These are phyloP conservation scores for Probosciger aterrimus DNA, from an alignment of 2,113 vertebrate genomes.

Conservation along the genomic window DNA sequence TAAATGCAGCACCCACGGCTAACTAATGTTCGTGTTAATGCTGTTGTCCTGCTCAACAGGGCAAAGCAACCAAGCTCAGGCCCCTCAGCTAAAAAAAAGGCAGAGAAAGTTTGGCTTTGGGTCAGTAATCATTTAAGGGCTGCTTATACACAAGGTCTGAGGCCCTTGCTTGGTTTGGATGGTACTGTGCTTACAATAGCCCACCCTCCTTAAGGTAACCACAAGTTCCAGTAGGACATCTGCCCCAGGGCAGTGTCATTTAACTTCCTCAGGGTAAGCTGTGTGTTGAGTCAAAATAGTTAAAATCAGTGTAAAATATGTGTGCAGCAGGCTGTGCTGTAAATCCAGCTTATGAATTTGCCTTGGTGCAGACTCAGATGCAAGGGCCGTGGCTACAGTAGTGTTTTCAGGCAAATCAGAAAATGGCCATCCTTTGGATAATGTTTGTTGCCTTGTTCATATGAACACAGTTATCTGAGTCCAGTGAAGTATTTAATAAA, in stretches of 20 bases:
- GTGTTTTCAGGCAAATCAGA: not conserved
- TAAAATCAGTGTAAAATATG: not conserved
- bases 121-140: not conserved
- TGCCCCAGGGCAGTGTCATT: not conserved
- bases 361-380: not conserved
- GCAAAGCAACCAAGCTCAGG: not conserved
- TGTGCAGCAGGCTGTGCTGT: not conserved
- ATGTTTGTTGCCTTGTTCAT: not conserved
- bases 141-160: not conserved
- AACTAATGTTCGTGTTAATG: not conserved
- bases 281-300: not conserved
- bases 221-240: not conserved
- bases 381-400: not conserved
- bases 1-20: not conserved
- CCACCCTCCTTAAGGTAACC: not conserved
- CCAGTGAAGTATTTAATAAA: not conserved
- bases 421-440: not conserved
- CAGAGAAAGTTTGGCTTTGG: not conserved
- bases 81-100: not conserved
- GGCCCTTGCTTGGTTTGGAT: not conserved
- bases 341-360: not conserved
- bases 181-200: not conserved
- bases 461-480: not conserved
- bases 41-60: not conserved
- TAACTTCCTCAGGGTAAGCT: not conserved